phyloP scores from a whole-genome alignment of 2,797 vertebrate genomes.

The Xenentodon cancila region DNA sequence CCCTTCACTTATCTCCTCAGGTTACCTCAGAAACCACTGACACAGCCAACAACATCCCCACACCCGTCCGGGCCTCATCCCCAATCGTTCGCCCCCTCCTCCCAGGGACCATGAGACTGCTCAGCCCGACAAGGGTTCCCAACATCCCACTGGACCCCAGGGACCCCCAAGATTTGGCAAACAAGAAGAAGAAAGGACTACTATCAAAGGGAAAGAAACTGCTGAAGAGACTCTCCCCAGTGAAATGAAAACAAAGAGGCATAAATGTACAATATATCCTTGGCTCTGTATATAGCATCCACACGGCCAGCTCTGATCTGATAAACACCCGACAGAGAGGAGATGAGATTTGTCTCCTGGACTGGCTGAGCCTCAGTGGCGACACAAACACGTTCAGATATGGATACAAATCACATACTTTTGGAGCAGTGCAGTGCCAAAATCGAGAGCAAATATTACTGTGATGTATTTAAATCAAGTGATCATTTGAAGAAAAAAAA shows the following conservation, averaged over 20 bases:
- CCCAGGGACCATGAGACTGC: constrained; percentile 88
- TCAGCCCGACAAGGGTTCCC: constrained; percentile 75
- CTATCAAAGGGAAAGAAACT: constrained; percentile 98
- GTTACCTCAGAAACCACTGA: constrained; percentile 89
- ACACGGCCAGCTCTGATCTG: constrained; percentile 65
- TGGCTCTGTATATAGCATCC: constrained; percentile 66
- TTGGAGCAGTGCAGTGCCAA: constrained; percentile 75
- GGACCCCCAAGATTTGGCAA: constrained; percentile 87
- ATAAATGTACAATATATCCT: constrained; percentile 28
- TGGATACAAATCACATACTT: constrained; percentile 49
- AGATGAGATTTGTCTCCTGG: constrained; percentile 44
- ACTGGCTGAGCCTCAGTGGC: constrained; percentile 53
- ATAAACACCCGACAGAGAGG: constrained; percentile 44
- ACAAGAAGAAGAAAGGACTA: constrained; percentile 98
- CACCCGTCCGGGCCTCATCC: constrained; percentile 87
- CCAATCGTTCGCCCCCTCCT: constrained; percentile 91
- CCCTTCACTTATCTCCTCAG: constrained; percentile 86
- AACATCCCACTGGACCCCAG: constrained; percentile 52
- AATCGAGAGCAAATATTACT: constrained; percentile 64
- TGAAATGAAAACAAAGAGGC: constrained; percentile 63
- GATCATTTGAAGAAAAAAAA: constrained; percentile 32
- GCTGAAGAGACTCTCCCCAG: constrained; percentile 94
- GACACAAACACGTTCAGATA: constrained; percentile 47
- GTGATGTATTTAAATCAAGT: constrained; percentile 69
- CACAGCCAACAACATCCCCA: constrained; percentile 62